Conservation (phyloP, 2,888 invertebrate genomes). For the Epirrita christyi region DNA sequence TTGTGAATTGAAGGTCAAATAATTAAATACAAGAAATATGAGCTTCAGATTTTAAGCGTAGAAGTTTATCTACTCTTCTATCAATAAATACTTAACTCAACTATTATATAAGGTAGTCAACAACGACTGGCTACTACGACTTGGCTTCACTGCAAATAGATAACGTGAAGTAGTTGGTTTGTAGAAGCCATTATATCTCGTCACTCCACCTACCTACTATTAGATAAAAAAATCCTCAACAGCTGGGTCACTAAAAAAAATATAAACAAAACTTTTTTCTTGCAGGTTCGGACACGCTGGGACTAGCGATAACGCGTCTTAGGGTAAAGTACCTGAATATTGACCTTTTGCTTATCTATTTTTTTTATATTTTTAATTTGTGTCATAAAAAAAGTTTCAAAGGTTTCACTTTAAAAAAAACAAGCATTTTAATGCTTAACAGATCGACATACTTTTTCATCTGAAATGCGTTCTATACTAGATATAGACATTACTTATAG, state of each 20-base stretch:
- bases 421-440: too few species aligned
- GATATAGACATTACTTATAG: too few species aligned
- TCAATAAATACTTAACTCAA: conserved; percentile 10
- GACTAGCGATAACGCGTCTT: conserved; percentile 45
- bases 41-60: background rate
- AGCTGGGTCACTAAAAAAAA: conserved; percentile 58
- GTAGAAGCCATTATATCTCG: conserved; percentile 20
- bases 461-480: too few species aligned
- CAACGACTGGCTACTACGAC: conserved; percentile 5
- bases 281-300: conserved; percentile 53
- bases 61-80: background rate
- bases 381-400: too few species aligned
- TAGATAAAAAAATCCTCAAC: conserved; percentile 36
- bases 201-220: conserved; percentile 29
- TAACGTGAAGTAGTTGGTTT: conserved; percentile 17
- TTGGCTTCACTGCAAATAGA: conserved; percentile 15
- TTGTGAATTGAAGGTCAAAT: too few species aligned
- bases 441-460: too few species aligned
- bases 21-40: too few species aligned
- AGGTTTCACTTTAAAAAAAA: too few species aligned
- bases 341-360: background rate
- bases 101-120: background rate
- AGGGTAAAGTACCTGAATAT: conserved; percentile 36
- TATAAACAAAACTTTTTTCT: conserved; percentile 60
- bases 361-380: too few species aligned